Base-by-base conservation (phyloP, 2,888 invertebrate genomes). In the Melinaea marsaeus region DNA sequence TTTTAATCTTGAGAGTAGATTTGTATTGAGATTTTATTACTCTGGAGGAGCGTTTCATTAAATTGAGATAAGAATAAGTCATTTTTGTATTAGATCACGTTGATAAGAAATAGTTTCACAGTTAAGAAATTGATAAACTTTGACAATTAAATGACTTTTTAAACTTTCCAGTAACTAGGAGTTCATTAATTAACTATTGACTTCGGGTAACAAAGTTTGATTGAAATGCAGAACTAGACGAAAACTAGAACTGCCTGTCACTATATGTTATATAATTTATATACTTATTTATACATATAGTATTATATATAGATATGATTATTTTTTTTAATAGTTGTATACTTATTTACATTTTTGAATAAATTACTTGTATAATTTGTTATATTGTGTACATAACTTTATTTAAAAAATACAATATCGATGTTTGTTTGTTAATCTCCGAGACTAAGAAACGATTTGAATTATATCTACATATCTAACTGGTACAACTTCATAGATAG, bases 1-100 rank as follows among this genome's bases (percentile, higher is more conserved):
- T 80, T 83, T 84, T 82, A 81, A 81, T 83, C 75, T 79, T 68
- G 71, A 75, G 76, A 85, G 80, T 80, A 77, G 76, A 78, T 78
- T 76, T 77, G 74, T 75, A 74, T 75, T 71, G 67, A 70, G 65
- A 67, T 65, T 67, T 75, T 74, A 73, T 65, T 56, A 64, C 70
- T 69, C 68, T 71, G 63, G 69, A 67, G 58, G 65, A 67, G 69
- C 68, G 65, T 64, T 57, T 62, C 58, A 58, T 61, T 61, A 60
- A 57, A 56, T 55, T 55, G 32, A 61, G 63, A 54, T 64, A 45
- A 33, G 37, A 13, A 34, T 57, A 54, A 32, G 45, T 45, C 3
- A 32, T 51, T 32, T 32, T 51, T 32, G 51, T 37, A 55, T 45
- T 13, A 45, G 37, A 64, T 67, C 62, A 65, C 57, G 62, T 67